Base-by-base conservation (phyloP, 2,113 vertebrate genomes). In the Ochotona curzoniae region DNA sequence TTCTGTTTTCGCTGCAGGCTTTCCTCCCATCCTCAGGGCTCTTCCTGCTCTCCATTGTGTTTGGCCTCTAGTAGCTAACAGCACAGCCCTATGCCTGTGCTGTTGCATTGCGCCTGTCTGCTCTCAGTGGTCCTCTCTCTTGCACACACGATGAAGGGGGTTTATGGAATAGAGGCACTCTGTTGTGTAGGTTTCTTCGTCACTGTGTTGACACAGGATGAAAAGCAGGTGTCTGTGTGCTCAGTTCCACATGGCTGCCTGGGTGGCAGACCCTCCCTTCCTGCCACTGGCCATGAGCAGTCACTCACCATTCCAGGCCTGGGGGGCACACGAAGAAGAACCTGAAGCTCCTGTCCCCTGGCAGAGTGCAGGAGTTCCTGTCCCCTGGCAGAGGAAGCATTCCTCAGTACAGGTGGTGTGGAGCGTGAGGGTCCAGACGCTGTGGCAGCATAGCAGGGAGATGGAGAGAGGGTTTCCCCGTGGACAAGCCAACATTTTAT, bases 301-400 rank as follows among this genome's bases (percentile, higher is more conserved):
- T 28, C 66, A 83, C 47, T 44, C 4, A 5, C 3, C 23, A 2
- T 11, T 57, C 25, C 61, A 11, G 32, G 30, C 32, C 9, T 14
- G 25, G 47, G 76, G 32, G 28, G 67, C n/a, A 4, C 1, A 51
- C 12, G 21, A 11, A 8, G 9, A 28, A 21, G 71, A 21, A 5
- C 26, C 64, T 15, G 38, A 80, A 51, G 4, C 10, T 17, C 26
- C 25, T 13, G 11, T 44, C 9, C 32, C 21, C 11, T 4, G 2
- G 47, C 5, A 18, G 4, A 69, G 20, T n/a, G 20, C 25, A 17
- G 12, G 26, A 54, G n/a, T 18, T 17, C 26, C 25, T 13, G 11
- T 44, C 9, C 32, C 21, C 11, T 4, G 2, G 47, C 5, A 18
- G 4, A n/a, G 17, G 7, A 28, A 69, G 4, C 2, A 12, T 10